Base-by-base conservation (phyloP, 2,888 invertebrate species). In the Dioctria linearis region DNA sequence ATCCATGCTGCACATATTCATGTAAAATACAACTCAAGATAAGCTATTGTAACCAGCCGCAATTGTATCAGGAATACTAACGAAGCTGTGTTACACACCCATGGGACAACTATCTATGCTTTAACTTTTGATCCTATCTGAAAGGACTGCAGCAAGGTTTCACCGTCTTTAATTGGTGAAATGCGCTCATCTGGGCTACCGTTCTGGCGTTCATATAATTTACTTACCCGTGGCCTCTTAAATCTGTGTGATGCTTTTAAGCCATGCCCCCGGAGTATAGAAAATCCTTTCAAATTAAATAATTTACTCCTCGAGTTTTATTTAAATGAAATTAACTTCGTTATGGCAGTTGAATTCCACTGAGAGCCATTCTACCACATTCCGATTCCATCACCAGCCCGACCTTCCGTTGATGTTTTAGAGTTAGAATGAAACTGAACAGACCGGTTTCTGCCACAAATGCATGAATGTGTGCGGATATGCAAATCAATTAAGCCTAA, bases 271-370 rank as follows among this genome's bases (percentile, higher is more conserved):
- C n/a, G 2, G 25, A 42, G 57, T 39, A 57, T 57, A 43, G 73
- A 73, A 25, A 73, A 59, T 59, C 73, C 54, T 57, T 54, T 73
- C 57, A 43, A 73, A 59, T 73, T 73, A 73, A 73, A 73, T 73
- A 73, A 73, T 73, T 73, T 73, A 73, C 57, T 57, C 13, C 11
- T 40, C 42, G 13, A 57, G 73, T 73, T 73, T 73, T 73, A 73
- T 73, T 73, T 73, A 51, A 73, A 59, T 73, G 57, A 73, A 73
- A 73, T 73, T 57, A 73, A 51, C 73, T 73, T 73, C 73, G 73
- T 73, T 73, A 73, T 73, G 73, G 40, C 73, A n/a, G 42, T 73
- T 39, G 73, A 57, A 73, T 57, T 51, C 73, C 13, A 39, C 40
- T n/a, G 57, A 57, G 40, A 42, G 25, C 25, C 25, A 25, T 25